Conservation (phyloP, 2,888 invertebrate species). For the Aphodius sticticus region DNA sequence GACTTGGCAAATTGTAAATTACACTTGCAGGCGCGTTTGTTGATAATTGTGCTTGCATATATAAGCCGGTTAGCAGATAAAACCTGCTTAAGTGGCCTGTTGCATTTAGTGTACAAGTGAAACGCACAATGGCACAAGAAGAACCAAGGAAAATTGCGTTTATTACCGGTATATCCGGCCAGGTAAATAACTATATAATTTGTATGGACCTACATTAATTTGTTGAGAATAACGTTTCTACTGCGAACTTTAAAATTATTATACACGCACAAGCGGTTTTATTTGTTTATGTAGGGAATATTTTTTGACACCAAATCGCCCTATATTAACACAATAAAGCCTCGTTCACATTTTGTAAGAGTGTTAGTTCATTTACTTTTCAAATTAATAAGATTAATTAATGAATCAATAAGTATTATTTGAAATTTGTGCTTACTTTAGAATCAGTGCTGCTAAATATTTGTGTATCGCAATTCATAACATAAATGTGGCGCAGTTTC, state of each 20-base stretch:
- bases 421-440: conserved; percentile 19
- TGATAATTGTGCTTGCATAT: conserved; percentile 17
- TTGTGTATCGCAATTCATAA: background rate
- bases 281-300: background rate
- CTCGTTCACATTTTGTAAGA: conserved; percentile 16
- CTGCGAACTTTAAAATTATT: conserved; percentile 12
- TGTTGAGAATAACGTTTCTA: conserved; percentile 21
- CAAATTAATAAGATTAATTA: background rate
- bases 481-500: background rate
- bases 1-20: conserved; percentile 33
- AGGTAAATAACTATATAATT: conserved; percentile 68
- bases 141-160: conserved; percentile 76
- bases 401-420: conserved; percentile 21
- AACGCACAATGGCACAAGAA: conserved; percentile 40
- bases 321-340: conserved; percentile 7
- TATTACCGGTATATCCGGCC: conserved; percentile 97
- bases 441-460: conserved; percentile 18
- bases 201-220: background rate
- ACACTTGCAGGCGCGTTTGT: conserved; percentile 8
- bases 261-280: background rate
- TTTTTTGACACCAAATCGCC: conserved; percentile 12
- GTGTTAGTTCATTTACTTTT: no score
- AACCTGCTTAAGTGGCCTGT: background rate
- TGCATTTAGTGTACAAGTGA: background rate
- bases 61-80: background rate